Conservation (phyloP, 2,113 vertebrate genomes). For the Dascyllus trimaculatus region DNA sequence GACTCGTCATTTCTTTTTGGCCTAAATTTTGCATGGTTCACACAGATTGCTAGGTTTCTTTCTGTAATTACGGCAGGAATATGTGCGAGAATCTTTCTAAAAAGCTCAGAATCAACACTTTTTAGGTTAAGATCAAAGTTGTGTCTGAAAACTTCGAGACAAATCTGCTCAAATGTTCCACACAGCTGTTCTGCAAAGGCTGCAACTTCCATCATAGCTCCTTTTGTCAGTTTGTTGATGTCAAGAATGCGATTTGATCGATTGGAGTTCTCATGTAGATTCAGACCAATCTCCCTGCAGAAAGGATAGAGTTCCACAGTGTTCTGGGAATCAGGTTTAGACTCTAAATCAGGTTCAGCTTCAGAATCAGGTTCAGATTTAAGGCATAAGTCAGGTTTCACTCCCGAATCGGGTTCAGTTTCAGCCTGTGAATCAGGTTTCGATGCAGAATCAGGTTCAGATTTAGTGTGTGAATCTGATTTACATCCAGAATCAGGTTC, state of each 20-base stretch:
- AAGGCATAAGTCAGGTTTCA: too few species aligned
- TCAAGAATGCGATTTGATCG: constrained; percentile 1
- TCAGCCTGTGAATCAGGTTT: background rate
- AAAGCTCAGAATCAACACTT: constrained; percentile 13
- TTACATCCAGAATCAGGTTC: background rate
- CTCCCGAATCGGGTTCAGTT: background rate
- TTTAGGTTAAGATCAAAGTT: constrained; percentile 35
- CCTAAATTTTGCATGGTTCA: background rate
- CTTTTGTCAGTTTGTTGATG: constrained; percentile 6
- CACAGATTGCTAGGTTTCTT: constrained; percentile 14
- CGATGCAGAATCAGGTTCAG: background rate
- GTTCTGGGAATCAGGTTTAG: background rate
- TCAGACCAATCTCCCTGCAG: constrained; percentile 28
- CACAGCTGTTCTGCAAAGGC: constrained; percentile 45
- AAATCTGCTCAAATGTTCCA: constrained; percentile 53
- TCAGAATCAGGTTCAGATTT: background rate
- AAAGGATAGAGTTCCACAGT: constrained; percentile 5
- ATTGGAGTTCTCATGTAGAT: background rate
- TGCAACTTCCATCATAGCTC: constrained; percentile 40
- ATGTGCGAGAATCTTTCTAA: background rate
- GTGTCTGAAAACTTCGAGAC: constrained; percentile 46
- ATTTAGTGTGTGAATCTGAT: background rate
- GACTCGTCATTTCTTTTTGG: background rate
- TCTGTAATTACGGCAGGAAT: background rate
- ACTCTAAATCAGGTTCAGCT: too few species aligned